A percentile compares a stretch with the other conserved stretches of the same genome.
Conservation (phyloP, 37 sponge, comb jelly and placozoan genomes). For the Oscarella lobularis region DNA sequence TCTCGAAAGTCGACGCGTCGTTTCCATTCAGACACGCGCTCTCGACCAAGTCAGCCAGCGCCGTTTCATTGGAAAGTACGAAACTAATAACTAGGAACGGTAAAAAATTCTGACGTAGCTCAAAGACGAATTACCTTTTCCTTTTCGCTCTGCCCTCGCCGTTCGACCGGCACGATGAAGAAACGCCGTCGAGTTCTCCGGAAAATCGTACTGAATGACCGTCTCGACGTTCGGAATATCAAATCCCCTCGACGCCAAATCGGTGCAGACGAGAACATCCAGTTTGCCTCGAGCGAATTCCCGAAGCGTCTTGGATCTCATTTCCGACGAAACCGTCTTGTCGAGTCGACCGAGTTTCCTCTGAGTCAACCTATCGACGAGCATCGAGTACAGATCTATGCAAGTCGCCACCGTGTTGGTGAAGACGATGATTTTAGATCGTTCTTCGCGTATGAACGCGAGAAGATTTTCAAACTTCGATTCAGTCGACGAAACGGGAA, state of each 20-base stretch:
- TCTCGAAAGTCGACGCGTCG: conserved; percentile 20
- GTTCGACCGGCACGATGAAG: conserved; percentile 78
- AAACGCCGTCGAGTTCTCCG: conserved; percentile 48
- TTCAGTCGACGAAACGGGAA: not conserved
- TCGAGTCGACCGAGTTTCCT: conserved; percentile 15
- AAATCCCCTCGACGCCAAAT: conserved; percentile 56
- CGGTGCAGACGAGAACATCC: conserved; percentile 42
- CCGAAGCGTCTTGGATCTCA: conserved; percentile 17
- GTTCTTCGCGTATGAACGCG: not conserved
- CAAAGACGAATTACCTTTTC: conserved; percentile 28
- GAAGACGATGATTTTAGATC: conserved; percentile 15
- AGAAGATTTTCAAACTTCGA: not conserved
- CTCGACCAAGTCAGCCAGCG: conserved; percentile 29
- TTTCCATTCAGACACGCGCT: conserved; percentile 10
- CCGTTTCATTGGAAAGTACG: conserved; percentile 10
- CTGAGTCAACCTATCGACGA: not conserved
- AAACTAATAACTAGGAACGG: conserved; percentile 31
- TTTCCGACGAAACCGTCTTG: conserved; percentile 5
- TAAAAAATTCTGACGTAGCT: not conserved
- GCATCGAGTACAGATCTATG: not conserved
- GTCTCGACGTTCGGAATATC: conserved; percentile 45
- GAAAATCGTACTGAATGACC: conserved; percentile 79
- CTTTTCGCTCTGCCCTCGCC: conserved; percentile 47
- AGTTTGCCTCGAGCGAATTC: conserved; percentile 24
- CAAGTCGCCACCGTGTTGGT: conserved; percentile 3